These are phyloP conservation scores for Hecatera dysodea DNA, from an alignment of 2,888 invertebrate species.

Conservation along the genomic window DNA sequence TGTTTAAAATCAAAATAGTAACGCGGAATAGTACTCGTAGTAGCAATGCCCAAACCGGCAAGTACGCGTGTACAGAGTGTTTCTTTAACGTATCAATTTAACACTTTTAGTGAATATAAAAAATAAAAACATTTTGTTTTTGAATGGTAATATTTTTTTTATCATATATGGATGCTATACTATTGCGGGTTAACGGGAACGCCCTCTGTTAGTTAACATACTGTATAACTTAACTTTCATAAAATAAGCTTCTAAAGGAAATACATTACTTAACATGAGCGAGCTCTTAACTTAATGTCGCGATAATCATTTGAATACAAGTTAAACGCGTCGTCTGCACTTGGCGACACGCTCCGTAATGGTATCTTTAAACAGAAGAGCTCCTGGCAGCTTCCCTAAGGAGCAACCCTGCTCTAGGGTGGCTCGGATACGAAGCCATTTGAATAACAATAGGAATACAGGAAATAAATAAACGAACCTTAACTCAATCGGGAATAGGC, in stretches of 20 bases:
- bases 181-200: too few relatives aligned
- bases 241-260: neutral
- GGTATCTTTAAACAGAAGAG: constrained; percentile 26
- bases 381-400: constrained; percentile 7
- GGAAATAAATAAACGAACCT: constrained; percentile 49
- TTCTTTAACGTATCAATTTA: too few relatives aligned
- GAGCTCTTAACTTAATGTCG: constrained; percentile 5
- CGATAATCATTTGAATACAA: constrained; percentile 27
- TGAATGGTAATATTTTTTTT: too few relatives aligned
- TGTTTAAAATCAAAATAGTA: too few relatives aligned
- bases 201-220: too few relatives aligned
- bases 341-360: constrained; percentile 40
- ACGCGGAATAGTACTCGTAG: too few relatives aligned
- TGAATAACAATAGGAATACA: constrained; percentile 52
- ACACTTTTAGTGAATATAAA: too few relatives aligned
- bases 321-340: constrained; percentile 21
- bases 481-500: constrained; percentile 28
- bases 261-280: neutral
- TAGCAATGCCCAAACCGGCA: too few relatives aligned
- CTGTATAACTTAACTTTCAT: neutral
- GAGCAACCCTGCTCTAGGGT: constrained; percentile 5
- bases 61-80: too few relatives aligned
- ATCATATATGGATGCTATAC: too few relatives aligned
- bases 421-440: constrained; percentile 39
- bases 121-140: too few relatives aligned